Evolutionary conservation across 2,113 vertebrate species (phyloP).

Genomic region (Neopipo cinnamomea): DNA sequence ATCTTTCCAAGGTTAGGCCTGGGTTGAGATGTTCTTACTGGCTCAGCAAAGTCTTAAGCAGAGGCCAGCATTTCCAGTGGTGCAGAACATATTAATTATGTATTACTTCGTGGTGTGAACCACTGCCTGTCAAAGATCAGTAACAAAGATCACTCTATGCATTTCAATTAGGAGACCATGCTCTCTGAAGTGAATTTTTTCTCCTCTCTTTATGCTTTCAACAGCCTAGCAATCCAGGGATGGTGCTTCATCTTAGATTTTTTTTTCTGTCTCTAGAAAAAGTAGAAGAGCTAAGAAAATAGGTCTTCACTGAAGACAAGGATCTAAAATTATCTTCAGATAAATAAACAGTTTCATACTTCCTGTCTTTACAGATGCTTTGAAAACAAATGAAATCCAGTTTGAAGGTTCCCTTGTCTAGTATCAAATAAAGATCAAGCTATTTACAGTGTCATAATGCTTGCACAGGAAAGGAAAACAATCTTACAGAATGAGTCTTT

Average conservation of each 20-base stretch:
- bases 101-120: constrained; percentile 1
- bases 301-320: background rate
- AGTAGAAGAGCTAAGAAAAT: background rate
- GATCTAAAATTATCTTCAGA: background rate
- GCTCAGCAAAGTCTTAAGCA: constrained; percentile 16
- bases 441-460: background rate
- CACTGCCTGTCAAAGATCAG: background rate
- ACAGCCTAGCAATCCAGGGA: background rate
- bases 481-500: background rate
- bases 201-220: background rate
- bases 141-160: constrained; percentile 5
- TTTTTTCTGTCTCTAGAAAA: background rate
- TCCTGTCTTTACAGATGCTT: background rate
- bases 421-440: background rate
- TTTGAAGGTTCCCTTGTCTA: background rate
- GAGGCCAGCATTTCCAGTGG: background rate
- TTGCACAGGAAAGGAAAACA: background rate
- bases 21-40: background rate
- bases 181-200: background rate
- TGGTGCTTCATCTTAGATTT: background rate
- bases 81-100: constrained; percentile 22
- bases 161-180: background rate
- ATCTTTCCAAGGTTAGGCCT: background rate
- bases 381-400: background rate
- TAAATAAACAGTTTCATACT: background rate